These are phyloP conservation scores for Carcina quercana DNA, from an alignment of 2,888 invertebrate species.

Conservation along the genomic window DNA sequence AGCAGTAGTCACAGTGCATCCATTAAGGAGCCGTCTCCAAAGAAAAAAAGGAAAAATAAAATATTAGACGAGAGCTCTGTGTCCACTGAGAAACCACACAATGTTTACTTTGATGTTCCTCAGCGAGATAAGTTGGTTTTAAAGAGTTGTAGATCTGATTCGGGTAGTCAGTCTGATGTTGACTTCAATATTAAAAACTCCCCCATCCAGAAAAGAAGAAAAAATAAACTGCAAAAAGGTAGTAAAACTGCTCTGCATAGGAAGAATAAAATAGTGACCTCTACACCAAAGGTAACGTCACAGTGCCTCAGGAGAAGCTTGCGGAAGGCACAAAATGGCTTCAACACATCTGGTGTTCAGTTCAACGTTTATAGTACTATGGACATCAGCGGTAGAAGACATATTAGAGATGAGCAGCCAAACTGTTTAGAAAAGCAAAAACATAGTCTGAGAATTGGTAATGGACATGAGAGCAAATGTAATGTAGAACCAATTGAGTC, in stretches of 20 bases:
- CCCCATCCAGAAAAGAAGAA: conserved; percentile 41
- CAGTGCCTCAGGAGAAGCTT: conserved; percentile 43
- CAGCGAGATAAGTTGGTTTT: conserved; percentile 29
- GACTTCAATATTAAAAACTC: conserved; percentile 55
- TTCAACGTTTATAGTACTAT: conserved; percentile 41
- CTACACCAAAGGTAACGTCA: conserved; percentile 42
- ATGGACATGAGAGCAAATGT: conserved; percentile 27
- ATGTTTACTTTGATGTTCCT: conserved; percentile 49
- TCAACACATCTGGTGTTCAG: conserved; percentile 31
- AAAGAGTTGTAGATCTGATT: conserved; percentile 38
- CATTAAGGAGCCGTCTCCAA: conserved; percentile 32
- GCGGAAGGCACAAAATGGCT: conserved; percentile 38
- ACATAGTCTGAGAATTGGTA: conserved; percentile 20
- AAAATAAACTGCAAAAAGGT: conserved; percentile 33
- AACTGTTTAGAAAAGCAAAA: conserved; percentile 21
- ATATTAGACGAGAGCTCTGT: conserved; percentile 45
- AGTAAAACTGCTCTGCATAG: conserved; percentile 33
- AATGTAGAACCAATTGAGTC: conserved; percentile 19
- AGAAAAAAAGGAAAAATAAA: conserved; percentile 53
- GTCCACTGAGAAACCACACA: conserved; percentile 38
- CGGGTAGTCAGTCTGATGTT: conserved; percentile 36
- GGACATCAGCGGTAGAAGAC: conserved; percentile 23
- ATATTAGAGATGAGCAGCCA: conserved; percentile 16
- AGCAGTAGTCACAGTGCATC: conserved; percentile 31
- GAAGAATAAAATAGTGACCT: conserved; percentile 49